Evolutionary conservation across 2,113 vertebrate genomes (phyloP), one percentile per base, ranked within the genome.

Genomic region (Toxotes jaculatrix): DNA sequence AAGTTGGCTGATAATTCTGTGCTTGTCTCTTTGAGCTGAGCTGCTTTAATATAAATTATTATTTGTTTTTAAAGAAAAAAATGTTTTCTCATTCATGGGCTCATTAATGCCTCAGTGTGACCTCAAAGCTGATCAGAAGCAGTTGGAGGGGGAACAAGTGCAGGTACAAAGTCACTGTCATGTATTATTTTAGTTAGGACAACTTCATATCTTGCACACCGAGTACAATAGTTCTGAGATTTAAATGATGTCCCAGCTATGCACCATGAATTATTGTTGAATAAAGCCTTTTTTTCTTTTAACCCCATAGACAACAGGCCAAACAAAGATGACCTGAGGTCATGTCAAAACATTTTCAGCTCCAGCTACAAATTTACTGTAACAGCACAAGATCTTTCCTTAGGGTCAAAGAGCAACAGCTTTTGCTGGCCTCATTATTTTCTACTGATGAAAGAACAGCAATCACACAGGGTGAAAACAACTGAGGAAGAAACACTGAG

Each of bases 361-460:
- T 31, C 65, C 21, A 61, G 53, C 40, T 62, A 9, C 57, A 73
- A 69, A 82, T 68, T 17, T 42, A 73, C 31, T 69, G 27, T 12
- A 61, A 14, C 67, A 69, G 57, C 55, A 49, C 27, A 51, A 61
- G 45, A 66, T 71, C 59, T 67, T 55, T 77, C 77, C 77, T 56
- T 14, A 40, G 64, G 75, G 53, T 77, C 57, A 73, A 34, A 75
- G 77, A 71, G 32, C 76, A 40, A 4, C 38, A 23, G 38, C 32
- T 68, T 77, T 40, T 68, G 72, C 60, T 84, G 59, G 47, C 53
- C 63, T 86, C 51, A 68, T 77, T 79, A 77, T 73, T 72, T 67
- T 56, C 17, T 16, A 43, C 62, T n/a, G 27, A 51, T 3, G 4
- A 42, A 66, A 59, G 16, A 69, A 60, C 19, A 42, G 42, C 12